Base-by-base conservation (phyloP, 2,797 vertebrate genomes). In the Eidolon dupreanum region DNA sequence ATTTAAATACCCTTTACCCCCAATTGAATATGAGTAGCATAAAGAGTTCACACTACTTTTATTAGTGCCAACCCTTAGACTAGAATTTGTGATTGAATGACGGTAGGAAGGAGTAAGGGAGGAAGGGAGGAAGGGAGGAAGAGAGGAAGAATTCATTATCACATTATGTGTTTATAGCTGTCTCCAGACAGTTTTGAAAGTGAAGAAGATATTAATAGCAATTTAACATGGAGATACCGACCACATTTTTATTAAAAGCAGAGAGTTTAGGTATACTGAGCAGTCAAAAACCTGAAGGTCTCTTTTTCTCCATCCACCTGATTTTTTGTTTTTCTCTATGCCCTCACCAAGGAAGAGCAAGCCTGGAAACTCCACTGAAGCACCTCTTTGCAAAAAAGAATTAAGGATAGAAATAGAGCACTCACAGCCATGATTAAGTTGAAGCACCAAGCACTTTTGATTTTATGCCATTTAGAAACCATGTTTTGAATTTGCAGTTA, bases 391-490 rank as follows among this genome's bases (percentile, higher is more conserved):
- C 55, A 90, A 71, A 75, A 84, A n/a, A 75, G 33, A 74, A 81
- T 68, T 68, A 79, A 33, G 19, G 16, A 15, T 20, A 53, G 19
- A 82, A 87, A 75, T 36, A 55, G 22, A 92, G 49, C 17, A 8
- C 36, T 57, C n/a, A 26, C 13, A 38, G 22, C 68, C 46, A 0
- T 22, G 33, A 66, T 57, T 51, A 79, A 16, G 6, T 24, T 41
- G 57, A 68, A 53, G 4, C 13, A 36, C 22, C 20, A 82, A 70
- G 43, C 68, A 53, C n/a, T 46, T 74, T 71, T 57, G 41, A 83
- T 79, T 90, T 93, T 53, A 41, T 85, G 36, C 9, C 36, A 24
- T 85, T 85, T 65, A 71, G 77, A 95, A 95, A 71, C 9, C 38
- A 78, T 46, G 33, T 33, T 22, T 73, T 71, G 3, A 4, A 55